Evolutionary conservation across 2,888 invertebrate species (phyloP).

Genomic region (Cephalotes varians): DNA sequence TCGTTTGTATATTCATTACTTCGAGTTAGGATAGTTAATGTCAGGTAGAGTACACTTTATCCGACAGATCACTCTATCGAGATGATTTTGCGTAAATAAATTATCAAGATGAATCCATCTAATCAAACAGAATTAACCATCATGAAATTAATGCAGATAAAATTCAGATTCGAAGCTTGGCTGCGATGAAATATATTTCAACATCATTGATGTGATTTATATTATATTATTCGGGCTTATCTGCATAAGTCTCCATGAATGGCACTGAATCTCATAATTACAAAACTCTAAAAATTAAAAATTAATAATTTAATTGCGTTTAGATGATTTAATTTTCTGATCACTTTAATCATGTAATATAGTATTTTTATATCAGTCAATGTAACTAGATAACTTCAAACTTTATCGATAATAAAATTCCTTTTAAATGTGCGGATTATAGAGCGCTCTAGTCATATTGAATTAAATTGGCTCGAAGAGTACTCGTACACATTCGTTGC

Average conservation of each 20-base stretch:
- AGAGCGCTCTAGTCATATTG: neutral
- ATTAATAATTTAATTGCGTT: neutral
- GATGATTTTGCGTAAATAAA: slow-evolving; percentile 13
- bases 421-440: neutral
- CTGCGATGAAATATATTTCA: neutral
- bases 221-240: neutral
- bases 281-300: neutral
- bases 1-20: slow-evolving; percentile 44
- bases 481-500: slow-evolving; percentile 14
- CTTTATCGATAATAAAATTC: neutral
- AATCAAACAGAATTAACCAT: slow-evolving; percentile 27
- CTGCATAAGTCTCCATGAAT: neutral
- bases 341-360: neutral
- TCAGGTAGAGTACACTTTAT: neutral
- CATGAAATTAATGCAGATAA: neutral
- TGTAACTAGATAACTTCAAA: neutral
- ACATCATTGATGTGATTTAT: neutral
- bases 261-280: neutral
- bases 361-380: neutral
- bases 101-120: neutral
- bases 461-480: slow-evolving; percentile 24
- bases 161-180: neutral
- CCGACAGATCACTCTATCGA: neutral
- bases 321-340: neutral
- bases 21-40: neutral